Conservation (phyloP, 2,797 vertebrate genomes). For the Zalophus californianus region DNA sequence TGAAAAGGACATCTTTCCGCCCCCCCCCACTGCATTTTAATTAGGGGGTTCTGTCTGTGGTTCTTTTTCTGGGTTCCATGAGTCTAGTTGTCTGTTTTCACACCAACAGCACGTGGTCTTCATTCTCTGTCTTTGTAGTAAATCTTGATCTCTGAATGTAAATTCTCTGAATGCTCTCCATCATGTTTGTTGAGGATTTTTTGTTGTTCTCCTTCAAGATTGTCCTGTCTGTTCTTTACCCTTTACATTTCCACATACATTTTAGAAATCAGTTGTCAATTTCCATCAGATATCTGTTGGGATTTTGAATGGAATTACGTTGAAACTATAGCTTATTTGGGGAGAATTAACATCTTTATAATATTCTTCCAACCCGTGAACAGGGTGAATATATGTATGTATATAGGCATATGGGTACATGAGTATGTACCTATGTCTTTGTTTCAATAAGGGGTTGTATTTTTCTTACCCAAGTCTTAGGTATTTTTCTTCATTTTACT, state of each 20-base stretch:
- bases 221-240: not conserved
- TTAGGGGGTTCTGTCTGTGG: not conserved
- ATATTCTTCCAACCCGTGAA: not conserved
- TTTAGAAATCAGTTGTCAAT: constrained; percentile 30
- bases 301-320: not conserved
- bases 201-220: not conserved
- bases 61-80: not conserved
- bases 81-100: not conserved
- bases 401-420: not conserved
- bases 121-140: not conserved
- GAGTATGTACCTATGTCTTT: not conserved
- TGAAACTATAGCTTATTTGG: not conserved
- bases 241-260: not conserved
- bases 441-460: not conserved
- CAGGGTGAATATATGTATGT: not conserved
- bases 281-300: not conserved
- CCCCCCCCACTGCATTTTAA: not conserved
- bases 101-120: not conserved
- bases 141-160: not conserved
- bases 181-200: not conserved
- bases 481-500: not conserved
- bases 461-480: not conserved
- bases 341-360: constrained; percentile 3
- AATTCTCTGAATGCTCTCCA: not conserved
- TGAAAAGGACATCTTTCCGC: not conserved